These are phyloP conservation scores for Esox lucius DNA, from an alignment of 2,797 vertebrate genomes.

Conservation along the genomic window DNA sequence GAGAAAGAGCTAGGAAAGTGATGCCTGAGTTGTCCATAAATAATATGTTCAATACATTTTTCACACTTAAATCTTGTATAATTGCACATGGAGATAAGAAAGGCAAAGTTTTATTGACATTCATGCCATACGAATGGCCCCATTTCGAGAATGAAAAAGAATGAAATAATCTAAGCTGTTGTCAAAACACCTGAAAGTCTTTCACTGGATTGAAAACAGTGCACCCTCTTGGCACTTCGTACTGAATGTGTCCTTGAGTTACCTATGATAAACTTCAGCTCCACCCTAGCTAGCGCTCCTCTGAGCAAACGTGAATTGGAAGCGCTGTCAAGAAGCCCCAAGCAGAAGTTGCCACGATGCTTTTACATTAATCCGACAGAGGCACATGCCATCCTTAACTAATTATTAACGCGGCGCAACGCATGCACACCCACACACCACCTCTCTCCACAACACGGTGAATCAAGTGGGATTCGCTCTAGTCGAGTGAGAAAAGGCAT, in stretches of 20 bases:
- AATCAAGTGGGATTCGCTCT: constrained; percentile 8
- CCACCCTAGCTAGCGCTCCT: not conserved
- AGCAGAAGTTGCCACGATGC: constrained; percentile 11
- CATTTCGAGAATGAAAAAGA: not conserved
- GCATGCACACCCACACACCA: constrained; percentile 2
- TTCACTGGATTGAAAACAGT: not conserved
- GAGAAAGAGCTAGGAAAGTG: too few species aligned
- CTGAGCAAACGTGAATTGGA: not conserved
- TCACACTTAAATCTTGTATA: too few species aligned
- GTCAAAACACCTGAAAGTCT: not conserved
- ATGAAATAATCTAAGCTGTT: not conserved
- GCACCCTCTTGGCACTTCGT: not conserved
- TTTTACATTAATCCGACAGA: not conserved
- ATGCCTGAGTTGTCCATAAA: too few species aligned
- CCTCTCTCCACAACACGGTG: constrained; percentile 10
- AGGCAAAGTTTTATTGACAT: not conserved
- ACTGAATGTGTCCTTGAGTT: not conserved
- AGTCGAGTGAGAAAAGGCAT: not conserved
- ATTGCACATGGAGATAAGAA: too few species aligned
- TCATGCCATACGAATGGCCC: not conserved
- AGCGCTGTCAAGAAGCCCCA: not conserved
- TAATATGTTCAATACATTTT: too few species aligned
- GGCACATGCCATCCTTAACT: constrained; percentile 14
- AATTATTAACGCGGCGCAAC: constrained; percentile 27
- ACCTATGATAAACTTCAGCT: not conserved